phyloP scores from a whole-genome alignment of 2,888 invertebrate species.

The Petrolisthes cinctipes region DNA sequence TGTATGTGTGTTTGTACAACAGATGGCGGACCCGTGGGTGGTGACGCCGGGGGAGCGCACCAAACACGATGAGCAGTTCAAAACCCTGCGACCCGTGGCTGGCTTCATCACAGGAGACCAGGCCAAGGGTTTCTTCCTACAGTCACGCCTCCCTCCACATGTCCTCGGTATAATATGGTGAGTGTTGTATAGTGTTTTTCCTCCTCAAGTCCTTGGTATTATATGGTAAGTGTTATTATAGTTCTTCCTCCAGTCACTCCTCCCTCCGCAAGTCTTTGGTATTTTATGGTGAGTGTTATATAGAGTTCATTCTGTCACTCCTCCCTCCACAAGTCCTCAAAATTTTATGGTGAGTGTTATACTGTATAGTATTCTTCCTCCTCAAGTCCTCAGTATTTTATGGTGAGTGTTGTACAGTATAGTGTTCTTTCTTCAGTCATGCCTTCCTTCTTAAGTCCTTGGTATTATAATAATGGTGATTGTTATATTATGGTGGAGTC shows the following conservation, averaged over 20 bases:
- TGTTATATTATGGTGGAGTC: no score
- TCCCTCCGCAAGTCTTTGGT: constrained; percentile 89
- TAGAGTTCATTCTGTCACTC: no score
- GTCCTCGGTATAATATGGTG: constrained; percentile 96
- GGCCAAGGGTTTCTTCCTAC: constrained; percentile 92
- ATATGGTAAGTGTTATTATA: no score
- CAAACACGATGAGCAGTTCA: constrained; percentile 93
- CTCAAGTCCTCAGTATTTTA: constrained; percentile 90
- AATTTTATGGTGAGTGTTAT: no score
- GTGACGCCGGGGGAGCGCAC: constrained; percentile 88
- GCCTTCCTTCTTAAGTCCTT: constrained; percentile 69
- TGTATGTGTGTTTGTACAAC: constrained; percentile 9
- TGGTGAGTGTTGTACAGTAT: constrained; percentile 77
- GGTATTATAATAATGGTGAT: no score
- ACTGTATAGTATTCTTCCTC: constrained; percentile 85
- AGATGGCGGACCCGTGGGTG: constrained; percentile 82
- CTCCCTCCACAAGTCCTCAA: no score
- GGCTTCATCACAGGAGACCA: constrained; percentile 92
- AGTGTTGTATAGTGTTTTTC: constrained; percentile 65
- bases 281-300: constrained; percentile 86
- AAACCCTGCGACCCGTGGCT: constrained; percentile 84
- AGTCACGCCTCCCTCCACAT: constrained; percentile 89
- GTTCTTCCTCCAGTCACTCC: constrained; percentile 91
- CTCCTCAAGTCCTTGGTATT: no score
- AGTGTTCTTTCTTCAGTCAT: constrained; percentile 82